A percentile compares a stretch with the other conserved stretches of the same genome.
Conservation (phyloP, 2,797 vertebrate species). For the Nannoperca australis region DNA sequence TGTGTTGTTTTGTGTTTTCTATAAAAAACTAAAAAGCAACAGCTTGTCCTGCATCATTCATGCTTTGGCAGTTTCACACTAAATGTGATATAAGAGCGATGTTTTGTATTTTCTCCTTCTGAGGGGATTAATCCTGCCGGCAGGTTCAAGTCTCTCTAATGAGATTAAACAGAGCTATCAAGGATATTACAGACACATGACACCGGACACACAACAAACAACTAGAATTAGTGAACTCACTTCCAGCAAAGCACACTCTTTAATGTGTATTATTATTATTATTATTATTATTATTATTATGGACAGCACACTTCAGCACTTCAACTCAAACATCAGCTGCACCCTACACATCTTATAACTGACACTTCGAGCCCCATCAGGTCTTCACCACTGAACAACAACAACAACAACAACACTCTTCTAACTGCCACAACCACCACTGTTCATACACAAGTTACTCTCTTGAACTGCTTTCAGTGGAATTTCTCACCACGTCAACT, state of each 20-base stretch:
- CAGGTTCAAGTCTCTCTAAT: conserved; percentile 26
- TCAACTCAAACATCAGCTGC: too few relatives aligned
- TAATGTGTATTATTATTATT: background rate
- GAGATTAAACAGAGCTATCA: conserved; percentile 44
- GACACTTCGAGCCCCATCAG: background rate
- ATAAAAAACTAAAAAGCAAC: conserved; percentile 5
- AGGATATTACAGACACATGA: conserved; percentile 14
- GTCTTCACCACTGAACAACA: background rate
- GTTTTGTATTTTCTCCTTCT: background rate
- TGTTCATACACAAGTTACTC: background rate
- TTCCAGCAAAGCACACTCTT: conserved; percentile 8
- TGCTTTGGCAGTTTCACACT: conserved; percentile 5
- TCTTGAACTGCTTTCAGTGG: background rate
- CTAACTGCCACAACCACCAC: too few relatives aligned
- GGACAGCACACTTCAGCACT: too few relatives aligned
- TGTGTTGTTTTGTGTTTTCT: conserved; percentile 30
- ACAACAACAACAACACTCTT: background rate
- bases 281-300: background rate
- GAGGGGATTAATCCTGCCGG: conserved; percentile 43
- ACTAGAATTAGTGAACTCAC: background rate
- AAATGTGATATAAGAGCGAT: background rate
- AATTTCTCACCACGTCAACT: too few relatives aligned
- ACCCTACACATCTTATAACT: too few relatives aligned
- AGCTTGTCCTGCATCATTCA: background rate
- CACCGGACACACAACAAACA: background rate